Evolutionary conservation across 2,888 invertebrate species (phyloP), one percentile per base, ranked within the genome.

Genomic region (Diploptera punctata): DNA sequence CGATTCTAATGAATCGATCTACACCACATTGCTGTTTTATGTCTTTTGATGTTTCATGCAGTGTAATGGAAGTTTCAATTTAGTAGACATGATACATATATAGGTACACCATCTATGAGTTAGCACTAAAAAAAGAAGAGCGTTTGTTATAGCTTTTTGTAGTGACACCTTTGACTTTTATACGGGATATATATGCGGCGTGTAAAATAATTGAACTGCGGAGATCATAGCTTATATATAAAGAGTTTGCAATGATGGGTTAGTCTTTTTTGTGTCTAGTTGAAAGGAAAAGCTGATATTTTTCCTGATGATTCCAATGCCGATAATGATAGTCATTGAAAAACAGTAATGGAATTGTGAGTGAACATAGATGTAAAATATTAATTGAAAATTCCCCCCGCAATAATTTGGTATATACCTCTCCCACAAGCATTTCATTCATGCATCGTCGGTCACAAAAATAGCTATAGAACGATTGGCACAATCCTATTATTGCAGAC

Each of bases 61-160:
- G 47, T n/a, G 72, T 72, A 68, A 72, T 68, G 68, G 72, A 49
- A 68, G 62, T 72, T 72, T 72, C 72, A 72, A 72, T 72, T 72
- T 72, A 31, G 54, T 57, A 57, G 57, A 57, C 57, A 57, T 29
- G 29, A 29, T 57, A n/a, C 29, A 33, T 33, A 57, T 57, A 57
- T 57, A 57, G 29, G 31, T 57, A 57, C 29, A 29, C n/a, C 10
- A 57, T 57, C n/a, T 57, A 57, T 29, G n/a, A 1, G 16, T 29
- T 33, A 33, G 33, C 7, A 7, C n/a, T 57, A 24, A 57, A 57
- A 54, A 54, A 52, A 57, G 33, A 10, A 57, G 57, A 33, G 57
- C 57, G 57, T 57, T 57, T 29, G 57, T 57, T 57, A 21, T 24
- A 29, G 57, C 57, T 57, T 57, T 57, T 57, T 57, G 26, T 57